Base-by-base conservation (phyloP, 64 coral and sea anemone species). In the Acropora tenuis region DNA sequence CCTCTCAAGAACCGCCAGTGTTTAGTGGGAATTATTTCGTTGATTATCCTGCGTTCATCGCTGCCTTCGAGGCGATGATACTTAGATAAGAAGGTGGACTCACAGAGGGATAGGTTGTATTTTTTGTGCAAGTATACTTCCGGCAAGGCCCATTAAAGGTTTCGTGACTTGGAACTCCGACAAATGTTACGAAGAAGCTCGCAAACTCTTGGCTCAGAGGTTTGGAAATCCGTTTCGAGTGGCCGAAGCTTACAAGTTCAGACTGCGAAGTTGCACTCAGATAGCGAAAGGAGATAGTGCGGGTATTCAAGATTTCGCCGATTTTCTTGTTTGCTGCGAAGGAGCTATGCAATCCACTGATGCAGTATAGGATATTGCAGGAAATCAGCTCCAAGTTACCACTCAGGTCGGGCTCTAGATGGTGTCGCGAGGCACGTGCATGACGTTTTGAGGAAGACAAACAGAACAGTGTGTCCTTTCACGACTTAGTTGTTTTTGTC, bases 21-120 rank as follows among this genome's bases (percentile, higher is more conserved):
- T 80, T 92, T 17, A 48, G 18, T 42, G 86, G 86, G 50, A 80
- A 75, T 58, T 78, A 68, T 1, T 93, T 93, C 47, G 30, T 30
- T 30, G 92, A 88, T 45, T 93, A 74, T 12, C 85, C 77, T 3
- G 43, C 85, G 57, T 93, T 93, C 78, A 8, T 80, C 41, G 11
- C 71, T 74, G 84, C 91, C 40, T 88, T 93, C 40, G 92, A 93
- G 19, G 47, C 83, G 16, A 93, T 83, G 49, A 93, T 88, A 30
- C 30, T 30, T 30, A 46, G 71, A 40, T 19, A 68, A 87, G 10
- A 88, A 82, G 1, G 86, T 93, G 5, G 50, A 66, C 13, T 75
- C 92, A 53, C 50, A 53, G 50, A 53, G 72, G 18, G 80, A 83
- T 30, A 30, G 30, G 30, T 30, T 30, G 30, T 30, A 30, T 30